Percentiles rank a stretch among this genome's conserved stretches.
Evolutionary conservation across 2,888 invertebrate species (phyloP).

Genomic region (Kuschelorhynchus macadamiae): DNA sequence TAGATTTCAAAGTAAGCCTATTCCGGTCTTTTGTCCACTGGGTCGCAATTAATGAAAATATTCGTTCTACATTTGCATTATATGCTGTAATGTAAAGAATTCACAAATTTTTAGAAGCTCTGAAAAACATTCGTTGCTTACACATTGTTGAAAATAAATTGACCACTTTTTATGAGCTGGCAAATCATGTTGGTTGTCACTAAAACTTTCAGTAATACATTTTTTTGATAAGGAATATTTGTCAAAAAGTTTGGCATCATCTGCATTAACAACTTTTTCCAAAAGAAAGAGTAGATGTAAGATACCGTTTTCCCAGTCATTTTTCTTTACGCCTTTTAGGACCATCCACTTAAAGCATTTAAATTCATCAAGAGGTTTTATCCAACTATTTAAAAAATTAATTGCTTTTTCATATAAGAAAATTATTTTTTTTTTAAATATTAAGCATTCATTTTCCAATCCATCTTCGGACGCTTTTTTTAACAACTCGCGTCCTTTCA

Average conservation of each 20-base stretch:
- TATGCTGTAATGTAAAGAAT: constrained; percentile 18
- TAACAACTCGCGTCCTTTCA: constrained; percentile 27
- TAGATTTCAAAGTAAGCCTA: neutral
- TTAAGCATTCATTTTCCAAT: constrained; percentile 26
- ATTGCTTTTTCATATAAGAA: constrained; percentile 26
- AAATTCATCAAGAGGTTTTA: constrained; percentile 35
- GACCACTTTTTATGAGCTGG: constrained; percentile 21
- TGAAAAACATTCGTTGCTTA: constrained; percentile 8
- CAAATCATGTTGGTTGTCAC: constrained; percentile 12
- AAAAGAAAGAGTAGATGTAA: constrained; percentile 17
- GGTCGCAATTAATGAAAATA: neutral
- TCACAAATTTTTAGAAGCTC: constrained; percentile 16
- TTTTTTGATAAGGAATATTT: constrained; percentile 17
- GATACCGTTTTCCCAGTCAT: constrained; percentile 30
- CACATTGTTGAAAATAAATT: constrained; percentile 12
- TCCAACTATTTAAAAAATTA: constrained; percentile 19
- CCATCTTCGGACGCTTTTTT: constrained; percentile 29
- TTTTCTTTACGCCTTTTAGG: constrained; percentile 18
- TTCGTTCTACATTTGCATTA: constrained; percentile 16
- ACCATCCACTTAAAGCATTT: constrained; percentile 30
- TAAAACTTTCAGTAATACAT: constrained; percentile 16
- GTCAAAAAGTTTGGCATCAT: constrained; percentile 33
- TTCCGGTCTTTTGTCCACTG: constrained; percentile 3
- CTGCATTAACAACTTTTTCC: constrained; percentile 22
- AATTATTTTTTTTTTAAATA: constrained; percentile 26